Evolutionary conservation across 2,113 vertebrate genomes (phyloP), one percentile per base, ranked within the genome.

Genomic region (Corydoras sp.): DNA sequence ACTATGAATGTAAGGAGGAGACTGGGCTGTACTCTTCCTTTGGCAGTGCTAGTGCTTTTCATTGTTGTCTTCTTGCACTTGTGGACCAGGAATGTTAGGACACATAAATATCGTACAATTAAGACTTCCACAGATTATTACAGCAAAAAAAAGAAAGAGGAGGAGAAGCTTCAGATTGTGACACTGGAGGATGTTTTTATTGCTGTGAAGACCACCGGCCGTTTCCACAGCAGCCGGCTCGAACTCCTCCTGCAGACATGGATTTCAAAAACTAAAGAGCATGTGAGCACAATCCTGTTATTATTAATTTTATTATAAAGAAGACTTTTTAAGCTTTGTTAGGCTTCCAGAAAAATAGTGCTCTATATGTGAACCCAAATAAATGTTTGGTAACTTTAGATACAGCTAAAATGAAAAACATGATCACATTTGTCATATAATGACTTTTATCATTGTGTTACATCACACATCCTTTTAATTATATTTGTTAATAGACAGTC

Each of bases 231-330:
- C 75, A 90, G 88, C 63, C 91, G 95, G 14, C 87, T 98, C 49
- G 85, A 87, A 76, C 85, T 97, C 61, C 91, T 98, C 12, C 79
- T 96, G 64, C 88, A 93, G 77, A 97, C 95, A 0, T 98, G 95
- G 95, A 92, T 98, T 82, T 92, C 95, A 31, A 90, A 50, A 65
- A 88, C 86, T 69, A 91, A 88, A 58, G 79, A 91, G 62, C 93
- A 97, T 68, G 93, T 95, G 76, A 91, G 88, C 18, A 3, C 50
- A 49, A 30, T 18, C 24, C n/a, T 43, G 35, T 43, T 43, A 43
- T 5, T 43, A 8, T 43, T 2, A 43, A 43, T 43, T 5, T 43
- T 43, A 5, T 43, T 8, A 43, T 43, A 5, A 43, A 43, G 7
- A 43, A 43, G 35, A 5, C 0, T 43, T 43, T 43, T 43, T 43